A percentile compares a stretch with the other conserved stretches of the same genome.
phyloP scores from a whole-genome alignment of 2,888 invertebrate species.

The Lithophane socia region DNA sequence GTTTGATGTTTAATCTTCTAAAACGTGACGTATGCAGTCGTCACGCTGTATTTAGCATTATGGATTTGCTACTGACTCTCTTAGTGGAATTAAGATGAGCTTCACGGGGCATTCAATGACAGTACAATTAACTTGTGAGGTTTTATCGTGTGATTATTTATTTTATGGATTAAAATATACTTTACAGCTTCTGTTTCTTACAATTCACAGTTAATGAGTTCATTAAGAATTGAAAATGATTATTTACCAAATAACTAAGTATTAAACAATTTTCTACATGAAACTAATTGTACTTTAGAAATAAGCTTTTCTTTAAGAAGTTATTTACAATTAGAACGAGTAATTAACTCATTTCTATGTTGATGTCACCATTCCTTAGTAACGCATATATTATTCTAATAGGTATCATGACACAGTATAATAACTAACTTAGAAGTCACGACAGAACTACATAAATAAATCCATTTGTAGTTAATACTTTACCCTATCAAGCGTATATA shows the following conservation, averaged over 20 bases:
- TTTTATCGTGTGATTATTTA: slow-evolving; percentile 21
- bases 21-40: slow-evolving; percentile 37
- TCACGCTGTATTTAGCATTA: slow-evolving; percentile 33
- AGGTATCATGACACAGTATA: not conserved
- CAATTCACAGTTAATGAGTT: not conserved
- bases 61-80: slow-evolving; percentile 44
- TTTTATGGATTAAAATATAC: slow-evolving; percentile 12
- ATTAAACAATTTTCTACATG: not conserved
- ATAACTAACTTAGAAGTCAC: not conserved
- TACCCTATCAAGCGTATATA: not conserved
- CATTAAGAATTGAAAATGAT: not conserved
- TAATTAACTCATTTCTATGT: not conserved
- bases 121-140: slow-evolving; percentile 20
- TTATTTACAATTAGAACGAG: not conserved
- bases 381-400: not conserved
- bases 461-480: slow-evolving; percentile 3
- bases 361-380: not conserved
- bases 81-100: slow-evolving; percentile 21
- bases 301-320: not conserved
- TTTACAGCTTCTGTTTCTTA: slow-evolving; percentile 3
- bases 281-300: not conserved
- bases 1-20: slow-evolving; percentile 45
- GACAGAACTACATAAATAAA: slow-evolving; percentile 16
- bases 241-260: not conserved
- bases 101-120: slow-evolving; percentile 40